Conservation (phyloP, 2,888 invertebrate species). For the Uloborus plumipes region DNA sequence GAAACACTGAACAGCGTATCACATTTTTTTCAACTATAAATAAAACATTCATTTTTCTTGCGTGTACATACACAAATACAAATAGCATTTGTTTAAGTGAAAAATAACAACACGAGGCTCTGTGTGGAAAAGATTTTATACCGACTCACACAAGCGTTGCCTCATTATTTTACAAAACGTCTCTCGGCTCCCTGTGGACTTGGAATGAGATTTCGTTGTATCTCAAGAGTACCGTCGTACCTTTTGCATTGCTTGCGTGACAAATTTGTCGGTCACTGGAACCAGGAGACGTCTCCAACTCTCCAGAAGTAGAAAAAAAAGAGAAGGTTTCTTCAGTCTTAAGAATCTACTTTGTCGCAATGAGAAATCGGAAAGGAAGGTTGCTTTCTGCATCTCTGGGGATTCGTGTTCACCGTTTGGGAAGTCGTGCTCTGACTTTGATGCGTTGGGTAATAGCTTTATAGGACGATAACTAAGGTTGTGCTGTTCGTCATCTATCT, state of each 20-base stretch:
- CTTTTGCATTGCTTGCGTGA: conserved; percentile 34
- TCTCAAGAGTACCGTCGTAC: conserved; percentile 38
- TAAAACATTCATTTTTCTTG: no score
- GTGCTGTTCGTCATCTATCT: no score
- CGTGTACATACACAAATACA: no score
- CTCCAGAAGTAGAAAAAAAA: conserved; percentile 34
- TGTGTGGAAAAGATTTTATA: no score
- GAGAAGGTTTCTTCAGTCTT: conserved; percentile 13
- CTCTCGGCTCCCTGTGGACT: conserved; percentile 12
- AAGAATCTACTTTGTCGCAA: conserved; percentile 32
- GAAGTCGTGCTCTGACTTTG: conserved; percentile 37
- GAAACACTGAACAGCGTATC: no score
- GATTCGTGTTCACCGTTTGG: conserved; percentile 42
- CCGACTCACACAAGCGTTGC: no score
- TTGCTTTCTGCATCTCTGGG: conserved; percentile 39
- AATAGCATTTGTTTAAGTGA: no score
- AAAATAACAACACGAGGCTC: no score
- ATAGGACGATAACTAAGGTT: conserved; percentile 34
- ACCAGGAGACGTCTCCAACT: conserved; percentile 29
- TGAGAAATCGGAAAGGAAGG: conserved; percentile 18
- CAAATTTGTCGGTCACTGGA: conserved; percentile 56
- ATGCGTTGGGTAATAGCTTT: conserved; percentile 46
- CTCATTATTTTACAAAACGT: no score
- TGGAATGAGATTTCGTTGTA: conserved; percentile 54
- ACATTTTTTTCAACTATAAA: no score